Conservation (phyloP, 2,113 vertebrate species). For the Xenopus borealis region DNA sequence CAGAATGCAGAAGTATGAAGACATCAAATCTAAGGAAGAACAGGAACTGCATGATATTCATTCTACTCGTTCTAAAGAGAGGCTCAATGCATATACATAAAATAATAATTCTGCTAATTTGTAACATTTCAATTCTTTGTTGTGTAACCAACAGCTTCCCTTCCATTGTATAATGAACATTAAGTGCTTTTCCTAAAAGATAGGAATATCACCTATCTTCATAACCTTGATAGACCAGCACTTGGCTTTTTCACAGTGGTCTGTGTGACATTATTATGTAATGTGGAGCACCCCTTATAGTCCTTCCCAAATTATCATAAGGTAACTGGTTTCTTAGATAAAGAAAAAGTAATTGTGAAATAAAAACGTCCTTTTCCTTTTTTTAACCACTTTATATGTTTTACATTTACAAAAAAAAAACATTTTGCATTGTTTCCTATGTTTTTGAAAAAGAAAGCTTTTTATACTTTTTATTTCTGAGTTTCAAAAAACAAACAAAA, state of each 20-base stretch:
- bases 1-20: conserved; percentile 97
- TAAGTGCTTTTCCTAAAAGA: conserved; percentile 74
- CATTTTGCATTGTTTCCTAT: conserved; percentile 76
- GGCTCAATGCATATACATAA: conserved; percentile 99
- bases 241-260: conserved; percentile 63
- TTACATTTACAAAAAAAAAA: conserved; percentile 56
- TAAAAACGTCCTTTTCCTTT: conserved; percentile 67
- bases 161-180: conserved; percentile 63
- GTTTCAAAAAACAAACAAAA: conserved; percentile 62
- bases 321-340: conserved; percentile 61
- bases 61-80: conserved; percentile 98
- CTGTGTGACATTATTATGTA: conserved; percentile 61
- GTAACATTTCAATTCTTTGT: conserved; percentile 64
- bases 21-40: conserved; percentile 98
- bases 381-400: conserved; percentile 69
- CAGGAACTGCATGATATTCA: conserved; percentile 98
- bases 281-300: conserved; percentile 67
- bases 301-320: conserved; percentile 59
- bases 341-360: conserved; percentile 63
- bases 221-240: conserved; percentile 67
- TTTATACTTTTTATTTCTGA: conserved; percentile 81
- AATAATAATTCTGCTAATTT: conserved; percentile 47
- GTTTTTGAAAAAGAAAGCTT: conserved; percentile 73
- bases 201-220: conserved; percentile 55
- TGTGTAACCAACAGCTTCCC: conserved; percentile 71